Conservation (phyloP, 2,113 vertebrate genomes). For the Aramus guarauna region DNA sequence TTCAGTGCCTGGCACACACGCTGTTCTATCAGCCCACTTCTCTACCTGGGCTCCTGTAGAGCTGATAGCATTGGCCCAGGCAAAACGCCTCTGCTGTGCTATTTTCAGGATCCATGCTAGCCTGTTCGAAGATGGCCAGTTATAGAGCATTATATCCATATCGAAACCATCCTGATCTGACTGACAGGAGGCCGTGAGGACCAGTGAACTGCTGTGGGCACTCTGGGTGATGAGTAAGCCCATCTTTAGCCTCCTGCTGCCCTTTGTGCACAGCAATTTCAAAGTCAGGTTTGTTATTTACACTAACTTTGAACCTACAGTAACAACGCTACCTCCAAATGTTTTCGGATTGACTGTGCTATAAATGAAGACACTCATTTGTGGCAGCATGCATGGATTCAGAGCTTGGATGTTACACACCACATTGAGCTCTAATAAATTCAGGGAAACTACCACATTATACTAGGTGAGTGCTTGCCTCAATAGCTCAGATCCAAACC, state of each 20-base stretch:
- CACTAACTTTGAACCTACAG: neutral
- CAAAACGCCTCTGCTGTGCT: neutral
- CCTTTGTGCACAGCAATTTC: neutral
- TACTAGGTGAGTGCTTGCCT: neutral
- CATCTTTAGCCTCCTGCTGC: neutral
- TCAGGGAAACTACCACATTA: neutral
- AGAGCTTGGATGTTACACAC: neutral
- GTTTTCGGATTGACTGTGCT: neutral
- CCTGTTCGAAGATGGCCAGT: neutral
- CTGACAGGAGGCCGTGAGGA: neutral
- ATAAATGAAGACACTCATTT: neutral
- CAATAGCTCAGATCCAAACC: neutral
- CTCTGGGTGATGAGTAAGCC: neutral
- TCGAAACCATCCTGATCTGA: neutral
- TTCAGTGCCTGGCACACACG: neutral
- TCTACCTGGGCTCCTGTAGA: neutral
- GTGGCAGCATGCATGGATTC: neutral
- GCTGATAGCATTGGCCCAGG: neutral
- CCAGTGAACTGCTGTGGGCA: neutral
- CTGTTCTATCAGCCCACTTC: neutral
- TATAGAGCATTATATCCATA: neutral
- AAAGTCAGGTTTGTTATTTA: neutral
- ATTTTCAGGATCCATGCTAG: neutral
- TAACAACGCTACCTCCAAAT: neutral
- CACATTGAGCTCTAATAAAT: neutral